Evolutionary conservation across 92 coral and sea anemone species (phyloP).

Genomic region (Palythoa grandiflora): DNA sequence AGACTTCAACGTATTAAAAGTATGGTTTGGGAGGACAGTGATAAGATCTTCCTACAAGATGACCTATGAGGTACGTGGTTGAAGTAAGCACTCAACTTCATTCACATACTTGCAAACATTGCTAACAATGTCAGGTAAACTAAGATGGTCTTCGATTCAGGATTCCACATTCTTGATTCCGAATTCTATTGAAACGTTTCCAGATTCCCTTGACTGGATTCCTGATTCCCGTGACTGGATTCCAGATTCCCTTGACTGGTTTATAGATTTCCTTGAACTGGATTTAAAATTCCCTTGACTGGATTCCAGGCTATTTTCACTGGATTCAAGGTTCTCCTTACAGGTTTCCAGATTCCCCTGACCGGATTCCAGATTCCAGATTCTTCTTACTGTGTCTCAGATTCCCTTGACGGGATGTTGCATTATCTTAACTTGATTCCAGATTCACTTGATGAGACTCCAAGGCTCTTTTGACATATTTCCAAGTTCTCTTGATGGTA

Average conservation of each 20-base stretch:
- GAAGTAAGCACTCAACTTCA: background rate
- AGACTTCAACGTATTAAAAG: conserved; percentile 75
- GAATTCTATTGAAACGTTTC: background rate
- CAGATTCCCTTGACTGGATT: background rate
- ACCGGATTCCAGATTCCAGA: too few species aligned
- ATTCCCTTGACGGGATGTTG: background rate
- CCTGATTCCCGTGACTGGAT: background rate
- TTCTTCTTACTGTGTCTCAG: too few species aligned
- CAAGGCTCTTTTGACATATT: background rate
- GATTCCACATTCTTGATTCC: background rate
- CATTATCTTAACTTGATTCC: background rate
- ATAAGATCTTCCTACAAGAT: conserved; percentile 90
- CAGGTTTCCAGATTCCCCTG: too few species aligned
- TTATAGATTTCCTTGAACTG: background rate
- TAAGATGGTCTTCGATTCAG: background rate
- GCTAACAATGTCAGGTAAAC: background rate
- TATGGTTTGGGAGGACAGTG: conserved; percentile 92
- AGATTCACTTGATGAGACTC: background rate
- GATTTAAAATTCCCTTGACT: background rate
- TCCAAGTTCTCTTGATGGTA: background rate
- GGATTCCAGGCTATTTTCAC: background rate
- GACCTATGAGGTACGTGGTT: conserved; percentile 80
- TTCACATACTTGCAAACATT: background rate
- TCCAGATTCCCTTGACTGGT: background rate
- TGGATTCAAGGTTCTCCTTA: background rate